Evolutionary conservation across 2,797 vertebrate genomes (phyloP).

Genomic region (Odontamblyopus rebecca): DNA sequence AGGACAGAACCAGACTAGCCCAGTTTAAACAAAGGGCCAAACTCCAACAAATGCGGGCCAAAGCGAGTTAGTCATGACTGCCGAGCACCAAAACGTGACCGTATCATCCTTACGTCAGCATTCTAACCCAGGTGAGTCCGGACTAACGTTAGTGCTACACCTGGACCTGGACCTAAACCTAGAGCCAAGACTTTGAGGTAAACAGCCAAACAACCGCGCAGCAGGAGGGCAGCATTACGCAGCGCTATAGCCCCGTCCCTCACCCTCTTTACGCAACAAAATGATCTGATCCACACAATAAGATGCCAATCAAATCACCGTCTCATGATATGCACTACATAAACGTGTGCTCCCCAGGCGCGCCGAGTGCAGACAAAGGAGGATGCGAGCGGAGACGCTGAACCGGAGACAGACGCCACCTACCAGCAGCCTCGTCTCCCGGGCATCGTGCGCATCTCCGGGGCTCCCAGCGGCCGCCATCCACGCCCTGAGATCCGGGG

Average conservation of each 20-base stretch:
- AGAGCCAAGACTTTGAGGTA: background rate
- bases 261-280: background rate
- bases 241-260: background rate
- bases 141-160: background rate
- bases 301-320: background rate
- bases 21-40: background rate
- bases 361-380: slow-evolving; percentile 2
- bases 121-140: background rate
- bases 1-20: background rate
- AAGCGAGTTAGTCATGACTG: background rate
- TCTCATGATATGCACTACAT: background rate
- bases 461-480: slow-evolving; percentile 9
- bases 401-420: slow-evolving; percentile 5
- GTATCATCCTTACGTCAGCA: background rate
- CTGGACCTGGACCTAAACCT: background rate
- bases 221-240: background rate
- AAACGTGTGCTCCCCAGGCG: background rate
- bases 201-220: background rate
- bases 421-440: slow-evolving; percentile 12
- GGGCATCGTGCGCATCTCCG: slow-evolving; percentile 12
- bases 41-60: background rate
- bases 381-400: background rate
- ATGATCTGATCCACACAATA: background rate
- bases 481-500: slow-evolving; percentile 3
- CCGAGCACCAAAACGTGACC: background rate